Evolutionary conservation across 2,888 invertebrate genomes (phyloP).

Genomic region (Drosophila yooni): DNA sequence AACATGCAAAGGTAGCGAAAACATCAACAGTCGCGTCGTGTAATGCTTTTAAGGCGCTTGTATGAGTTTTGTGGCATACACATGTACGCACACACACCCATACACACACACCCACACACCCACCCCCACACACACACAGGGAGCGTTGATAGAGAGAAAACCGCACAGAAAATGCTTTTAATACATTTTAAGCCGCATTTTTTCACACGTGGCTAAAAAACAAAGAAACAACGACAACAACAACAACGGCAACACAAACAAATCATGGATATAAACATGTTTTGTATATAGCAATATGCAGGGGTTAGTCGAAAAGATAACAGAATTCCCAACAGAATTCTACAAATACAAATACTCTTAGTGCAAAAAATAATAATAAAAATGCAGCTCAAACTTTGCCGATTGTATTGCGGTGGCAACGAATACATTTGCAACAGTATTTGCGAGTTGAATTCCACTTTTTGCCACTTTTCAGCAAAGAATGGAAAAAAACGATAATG

Average conservation of each 20-base stretch:
- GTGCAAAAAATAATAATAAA: conserved; percentile 4
- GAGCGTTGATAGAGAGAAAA: conserved; percentile 44
- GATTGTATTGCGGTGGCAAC: conserved; percentile 36
- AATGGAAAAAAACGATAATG: conserved; percentile 3
- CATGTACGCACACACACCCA: conserved; percentile 20
- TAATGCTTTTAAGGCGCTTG: conserved; percentile 67
- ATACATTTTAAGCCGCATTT: conserved; percentile 79
- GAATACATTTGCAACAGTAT: conserved; percentile 42
- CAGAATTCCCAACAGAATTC: conserved; percentile 11
- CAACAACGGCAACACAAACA: conserved; percentile 5
- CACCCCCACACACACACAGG: conserved; percentile 12
- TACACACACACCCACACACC: conserved; percentile 17
- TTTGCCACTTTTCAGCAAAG: conserved; percentile 12
- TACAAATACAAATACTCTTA: background rate
- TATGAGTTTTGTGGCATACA: conserved; percentile 46
- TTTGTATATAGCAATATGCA: conserved; percentile 14
- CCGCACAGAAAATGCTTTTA: conserved; percentile 73
- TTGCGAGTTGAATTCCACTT: conserved; percentile 11
- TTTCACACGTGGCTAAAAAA: conserved; percentile 76
- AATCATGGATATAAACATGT: conserved; percentile 17
- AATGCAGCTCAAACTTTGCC: conserved; percentile 42
- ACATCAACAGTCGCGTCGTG: conserved; percentile 66
- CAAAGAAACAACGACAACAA: conserved; percentile 18
- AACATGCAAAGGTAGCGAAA: conserved; percentile 56
- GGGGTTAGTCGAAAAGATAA: conserved; percentile 35